A percentile compares a stretch with the other conserved stretches of the same genome.
Conservation (phyloP, 2,113 vertebrate genomes). For the Eurystomus gularis region DNA sequence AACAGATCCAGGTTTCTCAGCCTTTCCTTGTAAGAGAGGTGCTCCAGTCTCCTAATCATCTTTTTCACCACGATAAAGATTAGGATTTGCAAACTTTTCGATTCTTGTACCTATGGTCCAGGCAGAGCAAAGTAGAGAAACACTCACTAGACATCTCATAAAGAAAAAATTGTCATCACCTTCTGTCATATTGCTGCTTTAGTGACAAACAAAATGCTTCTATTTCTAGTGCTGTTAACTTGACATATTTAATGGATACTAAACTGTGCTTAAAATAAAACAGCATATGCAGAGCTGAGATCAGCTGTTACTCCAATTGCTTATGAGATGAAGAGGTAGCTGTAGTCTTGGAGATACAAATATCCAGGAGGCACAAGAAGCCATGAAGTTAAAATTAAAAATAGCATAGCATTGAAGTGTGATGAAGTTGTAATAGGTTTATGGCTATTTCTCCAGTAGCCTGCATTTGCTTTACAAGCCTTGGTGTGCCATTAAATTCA, state of each 20-base stretch:
- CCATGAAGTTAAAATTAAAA: slow-evolving; percentile 21
- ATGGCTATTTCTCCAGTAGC: background rate
- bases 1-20: background rate
- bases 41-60: too few relatives aligned
- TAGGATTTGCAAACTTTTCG: background rate
- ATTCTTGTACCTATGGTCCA: background rate
- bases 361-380: background rate
- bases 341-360: background rate
- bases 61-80: background rate
- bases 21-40: too few relatives aligned
- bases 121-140: background rate
- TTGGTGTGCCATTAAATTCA: slow-evolving; percentile 1
- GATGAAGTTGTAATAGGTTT: slow-evolving; percentile 25
- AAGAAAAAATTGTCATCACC: background rate
- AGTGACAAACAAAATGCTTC: background rate
- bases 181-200: background rate
- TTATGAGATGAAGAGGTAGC: background rate
- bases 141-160: accelerated
- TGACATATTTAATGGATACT: background rate
- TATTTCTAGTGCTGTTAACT: background rate
- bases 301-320: background rate
- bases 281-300: background rate
- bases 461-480: slow-evolving; percentile 1
- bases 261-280: slow-evolving; percentile 27
- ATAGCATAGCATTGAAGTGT: background rate